These are phyloP conservation scores for Gobius niger DNA, from an alignment of 2,113 vertebrate genomes.

Conservation along the genomic window DNA sequence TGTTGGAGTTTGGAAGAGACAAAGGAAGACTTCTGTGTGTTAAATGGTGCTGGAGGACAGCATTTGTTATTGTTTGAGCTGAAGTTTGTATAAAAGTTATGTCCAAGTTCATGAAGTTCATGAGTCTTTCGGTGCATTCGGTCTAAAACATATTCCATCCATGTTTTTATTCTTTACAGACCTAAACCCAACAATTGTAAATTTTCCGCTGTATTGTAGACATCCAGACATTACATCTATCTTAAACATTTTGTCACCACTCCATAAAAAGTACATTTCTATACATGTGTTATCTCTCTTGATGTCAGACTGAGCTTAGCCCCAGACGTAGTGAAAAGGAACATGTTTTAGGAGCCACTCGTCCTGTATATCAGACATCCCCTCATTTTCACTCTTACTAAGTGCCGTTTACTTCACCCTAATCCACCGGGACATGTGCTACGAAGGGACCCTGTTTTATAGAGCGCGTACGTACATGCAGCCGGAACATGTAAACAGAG, in stretches of 20 bases:
- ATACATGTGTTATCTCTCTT: background rate
- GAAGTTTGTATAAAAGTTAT: too few species aligned
- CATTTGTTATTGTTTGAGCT: too few species aligned
- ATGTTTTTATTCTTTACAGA: background rate
- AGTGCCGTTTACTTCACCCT: conserved; percentile 40
- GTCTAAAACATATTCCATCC: too few species aligned
- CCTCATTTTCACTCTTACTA: conserved; percentile 8
- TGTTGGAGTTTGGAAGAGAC: too few species aligned
- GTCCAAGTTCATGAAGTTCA: too few species aligned
- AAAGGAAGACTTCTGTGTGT: too few species aligned
- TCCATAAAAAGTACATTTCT: conserved; percentile 2
- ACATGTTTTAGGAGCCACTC: background rate
- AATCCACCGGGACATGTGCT: conserved; percentile 37
- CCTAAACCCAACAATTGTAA: background rate
- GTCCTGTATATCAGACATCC: conserved; percentile 48
- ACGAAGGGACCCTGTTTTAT: conserved; percentile 21
- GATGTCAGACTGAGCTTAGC: background rate
- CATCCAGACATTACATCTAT: background rate
- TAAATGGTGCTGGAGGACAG: too few species aligned
- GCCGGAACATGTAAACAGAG: background rate
- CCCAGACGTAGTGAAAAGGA: background rate
- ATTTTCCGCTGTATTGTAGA: background rate
- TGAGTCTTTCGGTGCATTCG: too few species aligned
- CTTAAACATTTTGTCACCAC: background rate
- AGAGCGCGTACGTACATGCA: conserved; percentile 27